Base-by-base conservation (phyloP, 2,113 vertebrate genomes). In the Collichthys lucidus region DNA sequence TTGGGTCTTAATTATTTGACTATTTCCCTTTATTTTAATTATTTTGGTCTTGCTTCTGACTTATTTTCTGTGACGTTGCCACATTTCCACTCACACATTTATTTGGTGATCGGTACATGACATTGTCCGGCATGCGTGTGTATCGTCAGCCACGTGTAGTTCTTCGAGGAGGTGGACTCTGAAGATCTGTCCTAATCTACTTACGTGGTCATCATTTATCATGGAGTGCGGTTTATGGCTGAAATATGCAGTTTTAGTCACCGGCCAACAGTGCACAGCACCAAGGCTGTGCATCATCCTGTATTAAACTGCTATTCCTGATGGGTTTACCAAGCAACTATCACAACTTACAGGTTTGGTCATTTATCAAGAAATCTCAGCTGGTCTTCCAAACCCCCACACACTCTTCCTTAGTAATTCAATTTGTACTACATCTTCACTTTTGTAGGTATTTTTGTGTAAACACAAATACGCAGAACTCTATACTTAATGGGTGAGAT, bases 201-300 rank as follows among this genome's bases (percentile, higher is more conserved):
- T 22, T 16, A 15, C 4, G 17, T 26, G 22, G 19, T n/a, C 26
- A 55, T 59, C 20, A 35, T 78, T 29, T 20, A 61, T 78, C 46
- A 62, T 20, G 8, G 16, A 26, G n/a, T 42, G 9, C 8, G 55
- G 7, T 61, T 78, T 68, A 69, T 26, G n/a, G 40, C 63, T 49
- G 42, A 49, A 52, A 69, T 44, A 52, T 62, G 56, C 65, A 53
- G 31, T 52, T 62, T 29, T 12, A 69, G 57, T n/a, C 11, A 26
- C 17, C 11, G 17, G 22, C 12, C 29, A n/a, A n/a, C 10, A 52
- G 20, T 7, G 17, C 56, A 46, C 12, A 14, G 44, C 44, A 22
- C 26, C 20, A 6, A 73, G 2, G 14, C 56, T 16, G 16, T 72
- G 42, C 24, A 47, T 46, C 26, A 49, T 50, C 46, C 44, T 40